Evolutionary conservation across 1,140 invertebrate species (phyloP), one percentile per base, ranked within the genome.

Genomic region (Ridgeia piscesae): DNA sequence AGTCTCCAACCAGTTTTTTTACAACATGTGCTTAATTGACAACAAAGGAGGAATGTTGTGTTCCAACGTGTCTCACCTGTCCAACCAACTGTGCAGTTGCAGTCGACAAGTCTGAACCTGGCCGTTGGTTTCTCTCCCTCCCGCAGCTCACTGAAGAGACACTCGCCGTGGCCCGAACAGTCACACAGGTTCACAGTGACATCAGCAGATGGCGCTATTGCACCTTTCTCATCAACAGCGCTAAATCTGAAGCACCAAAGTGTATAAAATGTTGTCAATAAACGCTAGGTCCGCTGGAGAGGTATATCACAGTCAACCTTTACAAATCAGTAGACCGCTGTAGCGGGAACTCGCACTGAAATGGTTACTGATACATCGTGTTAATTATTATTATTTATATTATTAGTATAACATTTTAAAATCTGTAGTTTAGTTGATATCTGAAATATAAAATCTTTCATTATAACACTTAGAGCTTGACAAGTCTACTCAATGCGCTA

Each of bases 11-110:
- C 8, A 11, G 48, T 0, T 50, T 50, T 8, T 50, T 8, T n/a
- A n/a, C n/a, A n/a, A 50, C 21, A 50, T 17, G 2, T 27, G 58
- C 58, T 17, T 77, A 21, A 77, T 31, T 31, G 27, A 77, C 58
- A 21, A 4, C 58, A 77, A 77, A 77, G 58, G 58, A 77, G 27
- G 58, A 77, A 17, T 0, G 2, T 77, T 77, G 0, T 77, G 58
- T 77, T 77, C 17, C 11, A 21, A 77, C 27, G 17, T 77, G 11
- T 31, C 58, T 77, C 58, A 77, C 58, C 58, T 77, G 58, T 77
- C 58, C 58, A 77, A 77, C 58, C 58, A 77, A 77, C 58, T 77
- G 58, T 77, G 58, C 58, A 77, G 58, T 77, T 77, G 58, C 58
- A 77, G 58, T 9, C 58, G 2, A 77, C 58, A 77, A 77, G 58